A percentile compares a stretch with the other conserved stretches of the same genome.
Evolutionary conservation across 2,113 vertebrate species (phyloP).

Genomic region (Vicugna pacos): DNA sequence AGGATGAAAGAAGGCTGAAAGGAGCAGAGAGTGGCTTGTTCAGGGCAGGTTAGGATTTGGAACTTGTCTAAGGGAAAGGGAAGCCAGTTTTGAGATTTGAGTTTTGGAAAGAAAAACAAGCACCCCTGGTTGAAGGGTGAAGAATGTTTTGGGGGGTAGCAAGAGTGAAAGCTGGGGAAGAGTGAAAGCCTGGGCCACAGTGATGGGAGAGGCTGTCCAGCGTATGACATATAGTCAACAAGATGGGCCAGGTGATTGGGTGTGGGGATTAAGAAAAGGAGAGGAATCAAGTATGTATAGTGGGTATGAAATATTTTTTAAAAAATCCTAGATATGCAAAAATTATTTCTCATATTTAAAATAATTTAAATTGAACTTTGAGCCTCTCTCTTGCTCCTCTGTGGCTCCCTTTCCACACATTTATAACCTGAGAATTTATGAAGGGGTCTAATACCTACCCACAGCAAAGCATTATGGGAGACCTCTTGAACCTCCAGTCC

Average conservation of each 20-base stretch:
- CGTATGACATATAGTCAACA: neutral
- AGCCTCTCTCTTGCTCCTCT: neutral
- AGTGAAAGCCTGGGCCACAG: neutral
- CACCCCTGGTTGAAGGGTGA: neutral
- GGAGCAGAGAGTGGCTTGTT: neutral
- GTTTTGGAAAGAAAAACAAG: neutral
- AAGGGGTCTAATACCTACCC: neutral
- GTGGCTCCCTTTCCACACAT: neutral
- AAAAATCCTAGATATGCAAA: neutral
- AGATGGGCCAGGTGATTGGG: neutral
- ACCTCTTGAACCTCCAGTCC: no score
- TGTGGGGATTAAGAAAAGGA: constrained; percentile 20
- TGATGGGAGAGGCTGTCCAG: neutral
- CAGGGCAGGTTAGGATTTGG: neutral
- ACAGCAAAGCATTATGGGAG: neutral
- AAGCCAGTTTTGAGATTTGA: neutral
- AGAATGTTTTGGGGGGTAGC: neutral
- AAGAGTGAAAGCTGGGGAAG: neutral
- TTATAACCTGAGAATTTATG: neutral
- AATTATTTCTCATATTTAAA: neutral
- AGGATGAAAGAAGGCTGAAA: neutral
- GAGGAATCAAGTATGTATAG: neutral
- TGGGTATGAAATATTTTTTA: neutral
- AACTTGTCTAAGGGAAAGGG: neutral
- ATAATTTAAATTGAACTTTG: neutral